Base-by-base conservation (phyloP, 2,888 invertebrate species). In the Lacanobia oleracea region DNA sequence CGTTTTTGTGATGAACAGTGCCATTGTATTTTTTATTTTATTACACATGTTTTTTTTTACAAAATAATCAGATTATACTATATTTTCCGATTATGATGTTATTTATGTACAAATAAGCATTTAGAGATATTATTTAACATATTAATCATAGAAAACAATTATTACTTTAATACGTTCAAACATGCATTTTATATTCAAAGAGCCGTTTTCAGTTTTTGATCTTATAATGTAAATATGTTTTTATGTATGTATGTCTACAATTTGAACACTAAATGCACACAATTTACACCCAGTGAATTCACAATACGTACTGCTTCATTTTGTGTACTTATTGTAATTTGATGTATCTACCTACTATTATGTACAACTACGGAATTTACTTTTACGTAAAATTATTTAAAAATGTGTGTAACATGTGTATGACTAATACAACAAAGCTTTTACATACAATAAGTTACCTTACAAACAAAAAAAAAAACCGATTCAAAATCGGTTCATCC, bases 151-250 rank as follows among this genome's bases (percentile, higher is more conserved):
- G 27, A 2, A 40, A 40, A 40, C 40, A 40, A 10, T 43, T 14
- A 14, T 43, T 1, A 43, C 2, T 12, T 43, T 14, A 45, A 6
- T 6, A 45, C 5, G 27, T 66, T 18, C 5, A 12, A 14, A 48
- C 37, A 54, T 14, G 43, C 23, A 51, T 73, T 73, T 45, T 14
- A 9, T 45, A 43, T 75, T 40, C 8, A 48, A 56, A 14, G 10
- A 50, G 12, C 3, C 3, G n/a, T 45, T 71, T 57, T 70, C 57
- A 69, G 77, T 77, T 51, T 73, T 37, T 73, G 40, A 7, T 37
- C 43, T 23, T 18, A 2, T 43, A 10, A 4, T 45, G 9, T 62
- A 18, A 40, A 57, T 4, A 10, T 53, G 10, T 33, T 1, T 14
- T 16, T 23, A 48, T 71, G 37, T 56, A 14, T 23, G 2, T 23